Percentiles rank a stretch among this genome's conserved stretches.
phyloP scores from a whole-genome alignment of 2,113 vertebrate genomes.

The Mustela lutreola region DNA sequence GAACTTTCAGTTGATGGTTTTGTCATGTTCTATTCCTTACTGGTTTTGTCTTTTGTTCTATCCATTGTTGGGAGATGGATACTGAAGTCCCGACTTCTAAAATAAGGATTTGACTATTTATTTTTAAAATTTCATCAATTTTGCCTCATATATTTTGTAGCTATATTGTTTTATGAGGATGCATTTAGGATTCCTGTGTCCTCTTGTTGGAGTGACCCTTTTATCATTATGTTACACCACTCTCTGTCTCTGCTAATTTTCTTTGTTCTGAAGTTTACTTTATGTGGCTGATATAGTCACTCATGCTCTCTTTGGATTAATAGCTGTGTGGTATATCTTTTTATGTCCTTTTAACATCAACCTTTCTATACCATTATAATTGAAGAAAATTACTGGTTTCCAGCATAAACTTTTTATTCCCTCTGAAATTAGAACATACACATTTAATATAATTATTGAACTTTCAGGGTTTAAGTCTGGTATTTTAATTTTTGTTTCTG shows the following conservation, averaged over 20 bases:
- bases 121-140: not conserved
- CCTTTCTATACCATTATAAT: not conserved
- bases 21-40: not conserved
- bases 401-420: not conserved
- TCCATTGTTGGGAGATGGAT: not conserved
- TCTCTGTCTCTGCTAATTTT: not conserved
- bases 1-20: not conserved
- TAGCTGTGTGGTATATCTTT: not conserved
- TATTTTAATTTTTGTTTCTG: not conserved
- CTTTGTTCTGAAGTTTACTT: not conserved
- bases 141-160: not conserved
- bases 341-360: not conserved
- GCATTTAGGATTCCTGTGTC: not conserved
- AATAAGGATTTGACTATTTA: not conserved
- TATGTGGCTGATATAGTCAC: not conserved
- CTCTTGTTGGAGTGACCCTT: not conserved
- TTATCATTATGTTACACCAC: not conserved
- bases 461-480: not conserved
- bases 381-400: not conserved
- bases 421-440: not conserved
- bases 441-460: not conserved
- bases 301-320: not conserved
- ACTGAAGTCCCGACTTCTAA: not conserved
- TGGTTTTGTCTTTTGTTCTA: not conserved
- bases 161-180: not conserved